Base-by-base conservation (phyloP, 2,113 vertebrate species). In the Protobothrops mucrosquamatus region DNA sequence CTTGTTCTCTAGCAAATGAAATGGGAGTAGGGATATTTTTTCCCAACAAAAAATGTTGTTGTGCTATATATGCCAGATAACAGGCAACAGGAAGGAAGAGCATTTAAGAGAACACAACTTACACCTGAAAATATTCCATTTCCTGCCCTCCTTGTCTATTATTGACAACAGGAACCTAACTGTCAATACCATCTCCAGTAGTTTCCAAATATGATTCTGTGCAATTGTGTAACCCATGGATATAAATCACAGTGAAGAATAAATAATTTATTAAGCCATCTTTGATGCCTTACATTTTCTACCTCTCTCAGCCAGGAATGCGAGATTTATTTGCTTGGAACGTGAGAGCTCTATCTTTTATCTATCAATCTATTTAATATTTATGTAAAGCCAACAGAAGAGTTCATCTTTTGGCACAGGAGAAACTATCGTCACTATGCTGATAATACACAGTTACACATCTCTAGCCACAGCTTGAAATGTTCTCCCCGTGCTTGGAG, bases 271-370 rank as follows among this genome's bases (percentile, higher is more conserved):
- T 22, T 81, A 81, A 81, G 34, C 34, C 64, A 88, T 51, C 59
- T 93, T 93, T 91, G 61, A 93, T 85, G 1, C 39, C 91, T 91
- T 91, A 34, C 57, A 87, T 93, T 88, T n/a, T 89, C 54, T 87
- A 86, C 43, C 24, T 88, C 39, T 91, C 90, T 89, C 91, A 90
- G 90, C 86, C 90, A 85, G 9, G 14, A 86, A 55, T 48, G 14
- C 54, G 4, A 29, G 43, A 88, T 93, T 74, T 52, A 24, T 91
- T 20, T 91, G 64, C 87, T 81, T 59, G 15, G 87, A 89, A 91
- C 56, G 88, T 81, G 48, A 90, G 46, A 81, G 59, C 88, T 89
- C 46, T 85, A 85, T 64, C 59, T 93, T 93, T 89, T 69, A 93
- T 59, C 55, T 34, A 81, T 81, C 18, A 20, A 81, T 81, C 74